phyloP scores from a whole-genome alignment of 2,113 vertebrate genomes.

The Naja naja region DNA sequence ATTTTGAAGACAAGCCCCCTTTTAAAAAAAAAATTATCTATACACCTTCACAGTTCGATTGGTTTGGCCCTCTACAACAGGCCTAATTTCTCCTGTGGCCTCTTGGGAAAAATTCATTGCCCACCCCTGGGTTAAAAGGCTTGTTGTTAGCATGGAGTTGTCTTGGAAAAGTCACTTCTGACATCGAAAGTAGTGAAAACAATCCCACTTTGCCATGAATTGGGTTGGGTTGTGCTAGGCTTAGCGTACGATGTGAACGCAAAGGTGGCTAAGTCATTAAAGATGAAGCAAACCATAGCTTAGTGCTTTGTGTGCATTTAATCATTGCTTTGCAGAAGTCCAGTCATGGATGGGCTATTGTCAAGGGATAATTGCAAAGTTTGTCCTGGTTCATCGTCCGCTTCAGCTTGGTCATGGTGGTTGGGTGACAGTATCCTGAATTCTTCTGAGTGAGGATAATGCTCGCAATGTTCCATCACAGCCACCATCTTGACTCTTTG shows the following conservation, averaged over 20 bases:
- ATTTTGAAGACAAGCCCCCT: neutral
- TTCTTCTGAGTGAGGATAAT: neutral
- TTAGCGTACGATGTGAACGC: neutral
- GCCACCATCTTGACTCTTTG: neutral
- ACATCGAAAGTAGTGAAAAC: neutral
- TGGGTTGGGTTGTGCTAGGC: neutral
- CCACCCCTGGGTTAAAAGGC: neutral
- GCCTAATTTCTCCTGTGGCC: neutral
- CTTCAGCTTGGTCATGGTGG: neutral
- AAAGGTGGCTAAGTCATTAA: neutral
- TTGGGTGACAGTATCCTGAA: neutral
- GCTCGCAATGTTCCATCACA: neutral
- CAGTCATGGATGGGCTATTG: neutral
- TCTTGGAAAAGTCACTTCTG: neutral
- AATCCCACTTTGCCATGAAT: neutral
- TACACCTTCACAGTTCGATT: neutral
- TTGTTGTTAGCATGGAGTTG: neutral
- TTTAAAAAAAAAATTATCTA: neutral
- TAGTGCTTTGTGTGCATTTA: neutral
- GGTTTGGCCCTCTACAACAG: neutral
- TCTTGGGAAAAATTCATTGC: neutral
- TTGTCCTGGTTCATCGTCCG: neutral
- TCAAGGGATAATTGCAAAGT: neutral
- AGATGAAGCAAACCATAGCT: neutral
- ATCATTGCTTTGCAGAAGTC: neutral